phyloP scores from a whole-genome alignment of 2,797 vertebrate genomes.

The Diceros bicornis region DNA sequence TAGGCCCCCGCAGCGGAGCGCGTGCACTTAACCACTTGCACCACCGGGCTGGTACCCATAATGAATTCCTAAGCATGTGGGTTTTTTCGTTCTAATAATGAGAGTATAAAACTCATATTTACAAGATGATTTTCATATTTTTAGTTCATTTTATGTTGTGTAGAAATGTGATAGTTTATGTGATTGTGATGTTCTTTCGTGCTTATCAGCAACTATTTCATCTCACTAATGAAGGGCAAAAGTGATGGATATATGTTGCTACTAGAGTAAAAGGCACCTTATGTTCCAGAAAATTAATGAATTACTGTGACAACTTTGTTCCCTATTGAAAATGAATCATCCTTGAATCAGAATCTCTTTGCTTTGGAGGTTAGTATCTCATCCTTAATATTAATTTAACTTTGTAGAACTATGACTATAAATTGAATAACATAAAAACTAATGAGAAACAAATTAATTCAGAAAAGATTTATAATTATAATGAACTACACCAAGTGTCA shows the following conservation, averaged over 20 bases:
- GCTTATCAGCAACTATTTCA: neutral
- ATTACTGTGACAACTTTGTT: constrained; percentile 61
- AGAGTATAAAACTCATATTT: constrained; percentile 47
- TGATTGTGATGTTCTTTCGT: neutral
- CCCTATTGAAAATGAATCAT: constrained; percentile 72
- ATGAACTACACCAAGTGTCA: constrained; percentile 61
- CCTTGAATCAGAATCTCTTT: constrained; percentile 54
- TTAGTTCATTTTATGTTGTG: neutral
- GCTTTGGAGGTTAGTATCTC: constrained; percentile 54
- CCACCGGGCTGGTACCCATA: neutral
- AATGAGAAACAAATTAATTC: constrained; percentile 69
- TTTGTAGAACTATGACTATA: constrained; percentile 57
- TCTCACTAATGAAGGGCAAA: constrained; percentile 62
- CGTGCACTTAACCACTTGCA: too few relatives aligned
- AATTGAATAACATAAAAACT: constrained; percentile 69
- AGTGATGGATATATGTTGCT: constrained; percentile 58
- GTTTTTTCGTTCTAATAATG: neutral
- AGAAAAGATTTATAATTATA: constrained; percentile 73
- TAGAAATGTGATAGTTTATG: constrained; percentile 22
- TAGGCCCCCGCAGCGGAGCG: too few relatives aligned
- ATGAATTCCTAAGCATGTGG: neutral
- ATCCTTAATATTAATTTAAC: constrained; percentile 68
- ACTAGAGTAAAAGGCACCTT: constrained; percentile 62
- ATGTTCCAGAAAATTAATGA: constrained; percentile 56
- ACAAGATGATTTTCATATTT: constrained; percentile 5